These are phyloP conservation scores for Oscheius sp. DNA, from an alignment of 1,140 invertebrate species.

Conservation along the genomic window DNA sequence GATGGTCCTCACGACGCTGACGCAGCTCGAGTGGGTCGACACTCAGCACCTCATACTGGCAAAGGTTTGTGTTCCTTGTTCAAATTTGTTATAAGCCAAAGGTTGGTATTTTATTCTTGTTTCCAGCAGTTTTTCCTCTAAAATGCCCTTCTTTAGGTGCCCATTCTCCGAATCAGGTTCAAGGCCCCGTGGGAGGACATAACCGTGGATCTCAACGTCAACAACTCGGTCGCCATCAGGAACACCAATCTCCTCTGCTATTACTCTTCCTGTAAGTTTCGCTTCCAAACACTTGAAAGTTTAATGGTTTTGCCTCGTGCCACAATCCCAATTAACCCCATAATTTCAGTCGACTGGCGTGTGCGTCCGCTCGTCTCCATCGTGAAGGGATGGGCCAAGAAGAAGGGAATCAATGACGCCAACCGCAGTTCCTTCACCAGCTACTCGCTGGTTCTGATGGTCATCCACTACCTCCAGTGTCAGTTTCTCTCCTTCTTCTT, in stretches of 20 bases:
- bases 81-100: neutral
- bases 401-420: slow-evolving; percentile 90
- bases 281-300: neutral
- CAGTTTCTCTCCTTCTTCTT: neutral
- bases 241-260: slow-evolving; percentile 89
- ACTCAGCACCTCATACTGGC: slow-evolving; percentile 80
- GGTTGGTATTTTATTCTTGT: neutral
- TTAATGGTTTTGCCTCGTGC: neutral
- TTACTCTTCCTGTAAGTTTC: slow-evolving; percentile 76
- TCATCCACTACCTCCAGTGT: slow-evolving; percentile 90
- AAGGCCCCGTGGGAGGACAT: slow-evolving; percentile 64
- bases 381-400: slow-evolving; percentile 89
- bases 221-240: slow-evolving; percentile 87
- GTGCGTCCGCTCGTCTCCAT: slow-evolving; percentile 83
- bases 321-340: neutral
- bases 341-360: slow-evolving; percentile 80
- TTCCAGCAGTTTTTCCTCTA: neutral
- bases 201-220: slow-evolving; percentile 92
- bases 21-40: slow-evolving; percentile 65
- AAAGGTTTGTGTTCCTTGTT: slow-evolving; percentile 69
- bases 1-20: slow-evolving; percentile 65
- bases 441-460: slow-evolving; percentile 90
- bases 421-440: slow-evolving; percentile 90
- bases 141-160: slow-evolving; percentile 7
- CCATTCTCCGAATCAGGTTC: slow-evolving; percentile 55